Evolutionary conservation across 2,113 vertebrate species (phyloP).

Genomic region (Rhinogobius similis): DNA sequence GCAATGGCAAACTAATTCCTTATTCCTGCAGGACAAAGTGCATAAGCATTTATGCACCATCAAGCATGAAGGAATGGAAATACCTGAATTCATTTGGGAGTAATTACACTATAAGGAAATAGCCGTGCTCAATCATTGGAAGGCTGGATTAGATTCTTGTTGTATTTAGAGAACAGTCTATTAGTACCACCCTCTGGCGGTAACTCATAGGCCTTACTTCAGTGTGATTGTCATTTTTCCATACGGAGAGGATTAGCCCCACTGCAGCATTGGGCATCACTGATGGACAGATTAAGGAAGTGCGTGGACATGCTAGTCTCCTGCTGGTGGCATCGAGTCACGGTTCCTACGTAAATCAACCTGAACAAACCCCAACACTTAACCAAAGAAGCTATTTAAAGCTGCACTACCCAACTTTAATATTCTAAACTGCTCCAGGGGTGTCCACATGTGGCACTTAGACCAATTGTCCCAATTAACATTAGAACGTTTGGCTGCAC

Average conservation of each 20-base stretch:
- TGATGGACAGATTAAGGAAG: conserved; percentile 72
- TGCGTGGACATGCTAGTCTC: conserved; percentile 54
- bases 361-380: too few relatives aligned
- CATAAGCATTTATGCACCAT: conserved; percentile 38
- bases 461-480: too few relatives aligned
- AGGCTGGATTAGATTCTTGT: conserved; percentile 46
- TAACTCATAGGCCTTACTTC: conserved; percentile 32
- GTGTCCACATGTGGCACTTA: too few relatives aligned
- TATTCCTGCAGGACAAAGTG: conserved; percentile 20
- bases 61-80: conserved; percentile 46
- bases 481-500: too few relatives aligned
- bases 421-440: too few relatives aligned
- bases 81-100: conserved; percentile 41
- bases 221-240: conserved; percentile 70
- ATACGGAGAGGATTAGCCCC: conserved; percentile 49
- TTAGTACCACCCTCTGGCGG: conserved; percentile 26
- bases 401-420: too few relatives aligned
- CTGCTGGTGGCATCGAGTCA: conserved; percentile 49
- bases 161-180: neutral
- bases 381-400: too few relatives aligned
- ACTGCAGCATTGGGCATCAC: conserved; percentile 68
- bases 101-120: conserved; percentile 48
- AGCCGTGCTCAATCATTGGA: conserved; percentile 40
- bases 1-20: conserved; percentile 24
- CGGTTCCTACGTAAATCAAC: conserved; percentile 35